A percentile compares a stretch with the other conserved stretches of the same genome.
Conservation (phyloP, 2,888 invertebrate species). For the Lysandra coridon region DNA sequence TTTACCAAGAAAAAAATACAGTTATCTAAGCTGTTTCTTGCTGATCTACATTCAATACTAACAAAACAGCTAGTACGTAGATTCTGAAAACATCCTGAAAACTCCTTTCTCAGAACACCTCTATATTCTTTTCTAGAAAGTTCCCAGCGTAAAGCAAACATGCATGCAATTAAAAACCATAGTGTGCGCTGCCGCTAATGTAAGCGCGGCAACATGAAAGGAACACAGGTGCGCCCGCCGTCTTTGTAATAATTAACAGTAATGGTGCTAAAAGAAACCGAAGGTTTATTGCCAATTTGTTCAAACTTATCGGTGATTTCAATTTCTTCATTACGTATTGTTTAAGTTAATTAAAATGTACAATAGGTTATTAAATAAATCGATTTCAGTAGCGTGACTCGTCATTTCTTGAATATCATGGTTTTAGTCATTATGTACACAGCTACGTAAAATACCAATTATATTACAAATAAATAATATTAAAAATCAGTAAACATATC, state of each 20-base stretch:
- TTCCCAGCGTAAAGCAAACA: constrained; percentile 33
- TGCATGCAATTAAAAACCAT: constrained; percentile 42
- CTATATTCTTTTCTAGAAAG: neutral
- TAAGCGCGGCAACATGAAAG: constrained; percentile 55
- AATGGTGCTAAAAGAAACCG: constrained; percentile 66
- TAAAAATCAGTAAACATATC: neutral
- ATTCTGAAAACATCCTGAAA: constrained; percentile 18
- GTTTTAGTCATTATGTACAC: neutral
- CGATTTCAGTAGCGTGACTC: constrained; percentile 22
- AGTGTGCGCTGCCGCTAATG: constrained; percentile 43
- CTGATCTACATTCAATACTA: neutral
- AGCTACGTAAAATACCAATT: neutral
- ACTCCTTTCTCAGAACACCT: constrained; percentile 19
- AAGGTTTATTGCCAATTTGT: constrained; percentile 63
- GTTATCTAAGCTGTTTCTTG: neutral
- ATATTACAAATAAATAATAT: neutral
- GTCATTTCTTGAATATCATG: constrained; percentile 30
- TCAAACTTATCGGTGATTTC: constrained; percentile 31
- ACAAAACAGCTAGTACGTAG: neutral
- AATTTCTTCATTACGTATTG: constrained; percentile 41
- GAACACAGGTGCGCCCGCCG: constrained; percentile 56
- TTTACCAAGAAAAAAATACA: neutral
- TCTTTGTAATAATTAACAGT: constrained; percentile 63
- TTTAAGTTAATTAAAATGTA: constrained; percentile 31
- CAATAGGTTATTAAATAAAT: constrained; percentile 9